A percentile compares a stretch with the other conserved stretches of the same genome.
Conservation (phyloP, 2,888 invertebrate genomes). For the Cynaeus angustus region DNA sequence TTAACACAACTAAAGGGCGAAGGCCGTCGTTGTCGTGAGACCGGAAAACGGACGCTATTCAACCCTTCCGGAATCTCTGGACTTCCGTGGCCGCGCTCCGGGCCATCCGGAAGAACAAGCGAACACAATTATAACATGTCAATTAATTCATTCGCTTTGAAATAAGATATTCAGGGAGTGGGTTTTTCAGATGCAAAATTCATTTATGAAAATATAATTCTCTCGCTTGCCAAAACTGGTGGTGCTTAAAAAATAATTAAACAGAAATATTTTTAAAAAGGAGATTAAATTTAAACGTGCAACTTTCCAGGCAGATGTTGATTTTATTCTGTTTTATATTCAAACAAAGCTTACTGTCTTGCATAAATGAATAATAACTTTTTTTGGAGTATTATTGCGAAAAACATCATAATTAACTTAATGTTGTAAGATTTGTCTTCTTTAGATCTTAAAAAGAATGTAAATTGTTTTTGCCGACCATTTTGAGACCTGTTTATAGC, state of each 20-base stretch:
- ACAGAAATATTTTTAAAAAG: slow-evolving; percentile 39
- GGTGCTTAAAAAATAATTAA: slow-evolving; percentile 46
- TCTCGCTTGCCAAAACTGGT: slow-evolving; percentile 18
- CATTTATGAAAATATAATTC: slow-evolving; percentile 37
- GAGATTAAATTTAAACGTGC: slow-evolving; percentile 41
- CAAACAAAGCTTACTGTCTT: slow-evolving; percentile 43
- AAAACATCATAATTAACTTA: slow-evolving; percentile 41
- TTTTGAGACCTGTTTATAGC: background rate
- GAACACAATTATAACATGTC: slow-evolving; percentile 45
- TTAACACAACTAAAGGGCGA: slow-evolving; percentile 51
- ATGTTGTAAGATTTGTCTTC: slow-evolving; percentile 34
- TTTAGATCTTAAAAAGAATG: slow-evolving; percentile 22
- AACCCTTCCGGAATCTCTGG: slow-evolving; percentile 45
- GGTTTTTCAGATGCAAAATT: slow-evolving; percentile 31
- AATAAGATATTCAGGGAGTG: slow-evolving; percentile 19
- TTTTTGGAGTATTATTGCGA: slow-evolving; percentile 32
- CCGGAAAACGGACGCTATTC: slow-evolving; percentile 44
- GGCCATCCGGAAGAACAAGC: slow-evolving; percentile 45
- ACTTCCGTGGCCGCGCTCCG: slow-evolving; percentile 44
- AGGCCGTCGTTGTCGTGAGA: slow-evolving; percentile 38
- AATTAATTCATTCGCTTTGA: slow-evolving; percentile 39
- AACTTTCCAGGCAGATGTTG: slow-evolving; percentile 40
- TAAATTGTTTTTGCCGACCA: background rate
- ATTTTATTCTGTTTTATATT: slow-evolving; percentile 44
- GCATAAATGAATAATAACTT: slow-evolving; percentile 44